phyloP scores from a whole-genome alignment of 2,888 invertebrate species.

The Phyllotreta cruciferae region DNA sequence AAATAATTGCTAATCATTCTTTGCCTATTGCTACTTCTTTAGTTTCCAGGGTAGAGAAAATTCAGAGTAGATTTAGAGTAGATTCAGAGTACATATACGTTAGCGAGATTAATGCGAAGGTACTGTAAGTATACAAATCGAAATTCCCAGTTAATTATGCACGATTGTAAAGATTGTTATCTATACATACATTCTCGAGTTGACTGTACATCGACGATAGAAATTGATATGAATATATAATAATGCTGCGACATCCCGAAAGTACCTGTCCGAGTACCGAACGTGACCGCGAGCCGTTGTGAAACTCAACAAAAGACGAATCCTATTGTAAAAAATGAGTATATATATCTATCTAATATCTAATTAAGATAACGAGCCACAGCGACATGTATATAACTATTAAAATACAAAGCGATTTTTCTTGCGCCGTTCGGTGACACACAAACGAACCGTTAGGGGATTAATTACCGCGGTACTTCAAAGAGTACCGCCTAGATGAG shows the following conservation, averaged over 20 bases:
- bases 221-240: conserved; percentile 22
- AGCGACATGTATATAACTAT: conserved; percentile 14
- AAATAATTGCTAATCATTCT: too few relatives aligned
- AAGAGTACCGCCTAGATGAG: conserved; percentile 21
- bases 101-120: too few relatives aligned
- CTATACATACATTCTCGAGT: too few relatives aligned
- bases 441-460: too few relatives aligned
- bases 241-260: conserved; percentile 22
- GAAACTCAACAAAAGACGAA: conserved; percentile 26
- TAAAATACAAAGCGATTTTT: conserved; percentile 29
- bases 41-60: too few relatives aligned
- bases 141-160: too few relatives aligned
- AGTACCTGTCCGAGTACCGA: conserved; percentile 18
- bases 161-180: too few relatives aligned
- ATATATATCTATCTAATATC: conserved; percentile 27
- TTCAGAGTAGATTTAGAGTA: too few relatives aligned
- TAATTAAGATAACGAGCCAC: conserved; percentile 23
- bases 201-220: background rate
- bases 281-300: conserved; percentile 28
- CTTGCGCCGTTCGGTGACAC: conserved; percentile 13
- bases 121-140: too few relatives aligned
- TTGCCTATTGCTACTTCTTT: too few relatives aligned
- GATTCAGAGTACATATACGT: too few relatives aligned
- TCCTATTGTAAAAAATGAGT: conserved; percentile 15
- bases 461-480: conserved; percentile 20